Conservation (phyloP, 2,113 vertebrate species). For the Campylomormyrus tamandua region DNA sequence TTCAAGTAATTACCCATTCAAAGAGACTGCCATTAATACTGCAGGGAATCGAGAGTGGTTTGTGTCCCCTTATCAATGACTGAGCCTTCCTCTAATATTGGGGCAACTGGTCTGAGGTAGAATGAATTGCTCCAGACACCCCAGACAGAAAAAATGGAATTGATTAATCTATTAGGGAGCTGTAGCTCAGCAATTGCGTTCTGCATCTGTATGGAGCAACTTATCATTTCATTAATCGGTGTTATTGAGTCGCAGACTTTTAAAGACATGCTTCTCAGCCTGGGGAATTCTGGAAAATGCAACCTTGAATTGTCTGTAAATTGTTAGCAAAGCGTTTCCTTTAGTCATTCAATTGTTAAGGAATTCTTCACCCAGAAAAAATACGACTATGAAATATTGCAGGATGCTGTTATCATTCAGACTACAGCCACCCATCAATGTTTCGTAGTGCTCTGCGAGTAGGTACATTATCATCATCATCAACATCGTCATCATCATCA, state of each 20-base stretch:
- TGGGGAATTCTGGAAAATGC: neutral
- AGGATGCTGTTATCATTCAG: neutral
- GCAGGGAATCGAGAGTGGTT: neutral
- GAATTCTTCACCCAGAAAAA: neutral
- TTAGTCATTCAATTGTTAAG: neutral
- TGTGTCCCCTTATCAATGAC: neutral
- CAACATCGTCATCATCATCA: too few relatives aligned
- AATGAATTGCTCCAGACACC: neutral
- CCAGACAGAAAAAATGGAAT: neutral
- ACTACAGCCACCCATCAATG: neutral
- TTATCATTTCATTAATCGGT: constrained; percentile 3
- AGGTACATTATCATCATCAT: neutral
- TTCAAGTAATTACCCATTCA: neutral
- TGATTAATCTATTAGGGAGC: neutral
- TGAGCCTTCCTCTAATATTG: neutral
- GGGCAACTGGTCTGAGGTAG: neutral
- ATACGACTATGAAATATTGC: neutral
- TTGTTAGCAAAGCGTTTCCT: neutral
- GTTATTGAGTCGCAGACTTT: neutral
- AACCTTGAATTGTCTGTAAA: neutral
- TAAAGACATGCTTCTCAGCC: neutral
- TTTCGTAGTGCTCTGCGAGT: neutral
- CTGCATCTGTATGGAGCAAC: neutral
- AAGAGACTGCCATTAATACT: neutral
- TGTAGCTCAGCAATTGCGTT: neutral